Evolutionary conservation across 1,140 invertebrate genomes (phyloP), one percentile per base, ranked within the genome.

Genomic region (Chelonus insularis): DNA sequence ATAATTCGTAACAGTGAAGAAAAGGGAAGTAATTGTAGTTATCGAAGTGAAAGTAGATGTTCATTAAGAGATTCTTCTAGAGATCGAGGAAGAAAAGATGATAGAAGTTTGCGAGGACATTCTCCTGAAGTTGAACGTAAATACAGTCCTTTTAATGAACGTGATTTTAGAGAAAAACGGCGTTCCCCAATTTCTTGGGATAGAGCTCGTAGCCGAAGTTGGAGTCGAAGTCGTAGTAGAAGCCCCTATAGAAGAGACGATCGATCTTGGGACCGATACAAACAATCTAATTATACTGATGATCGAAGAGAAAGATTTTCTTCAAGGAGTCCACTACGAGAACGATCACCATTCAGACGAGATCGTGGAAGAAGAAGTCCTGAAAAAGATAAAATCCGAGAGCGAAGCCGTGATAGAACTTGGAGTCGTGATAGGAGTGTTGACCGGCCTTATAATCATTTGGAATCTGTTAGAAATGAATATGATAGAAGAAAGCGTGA

Each of bases 401-500:
- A 54, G 12, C 55, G 62, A 8, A 52, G 56, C 36, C 43, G 56
- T 14, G 64, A 65, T 3, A 62, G 60, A 50, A 51, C 55, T 34
- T 61, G 59, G 58, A 66, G 51, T 29, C 48, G 66, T 11, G 78
- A 76, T 4, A 71, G 62, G 43, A 59, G 66, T 23, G 68, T 58
- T 18, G 76, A 79, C 2, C 72, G 71, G n/a, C 21, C 65, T 1
- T 81, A 82, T 32, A 74, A 82, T 64, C 70, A 76, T 9, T 66
- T 79, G 61, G 77, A 77, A 32, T 71, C 77, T 7, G 63, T 79
- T 29, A 63, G 78, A 11, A 73, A 77, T 4, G 16, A 34, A 16
- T 8, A 8, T 23, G 39, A 25, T 36, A 52, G 39, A 6, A 58
- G 47, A 41, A 20, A 25, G 6, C 68, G 66, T 4, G 52, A 54